Conservation (phyloP, 2,797 vertebrate genomes). For the Dallia pectoralis region DNA sequence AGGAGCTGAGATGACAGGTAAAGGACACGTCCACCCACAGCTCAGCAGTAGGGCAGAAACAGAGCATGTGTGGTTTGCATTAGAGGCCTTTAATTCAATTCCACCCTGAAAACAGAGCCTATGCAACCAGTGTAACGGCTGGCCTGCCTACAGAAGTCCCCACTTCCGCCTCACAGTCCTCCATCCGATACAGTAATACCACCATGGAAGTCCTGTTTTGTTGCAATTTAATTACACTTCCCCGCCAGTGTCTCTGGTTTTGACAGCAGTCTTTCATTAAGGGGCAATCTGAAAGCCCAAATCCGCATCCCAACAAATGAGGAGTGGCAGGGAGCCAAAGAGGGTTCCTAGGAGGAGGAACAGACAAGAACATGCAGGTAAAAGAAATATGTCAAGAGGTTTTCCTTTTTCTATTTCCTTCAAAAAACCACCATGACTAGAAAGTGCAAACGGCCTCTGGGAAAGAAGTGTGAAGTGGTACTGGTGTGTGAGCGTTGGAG, state of each 20-base stretch:
- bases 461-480: slow-evolving; percentile 5
- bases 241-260: slow-evolving; percentile 36
- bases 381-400: background rate
- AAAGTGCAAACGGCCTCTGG: slow-evolving; percentile 31
- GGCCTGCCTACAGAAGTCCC: slow-evolving; percentile 32
- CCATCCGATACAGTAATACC: slow-evolving; percentile 29
- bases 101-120: slow-evolving; percentile 52
- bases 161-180: slow-evolving; percentile 18
- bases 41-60: slow-evolving; percentile 16
- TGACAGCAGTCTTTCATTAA: slow-evolving; percentile 42
- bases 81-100: slow-evolving; percentile 68
- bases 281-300: slow-evolving; percentile 19
- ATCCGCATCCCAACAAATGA: slow-evolving; percentile 4
- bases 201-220: slow-evolving; percentile 25
- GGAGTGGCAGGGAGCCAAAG: slow-evolving; percentile 11
- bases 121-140: slow-evolving; percentile 44
- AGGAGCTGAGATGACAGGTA: slow-evolving; percentile 4
- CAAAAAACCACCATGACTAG: slow-evolving; percentile 35
- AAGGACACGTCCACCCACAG: slow-evolving; percentile 22
- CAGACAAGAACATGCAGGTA: background rate
- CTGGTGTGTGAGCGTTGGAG: background rate
- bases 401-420: slow-evolving; percentile 11
- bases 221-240: slow-evolving; percentile 43
- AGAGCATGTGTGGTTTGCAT: slow-evolving; percentile 63
- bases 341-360: slow-evolving; percentile 15